Evolutionary conservation across 1,140 invertebrate genomes (phyloP).

Genomic region (Hycleus phaleratus): DNA sequence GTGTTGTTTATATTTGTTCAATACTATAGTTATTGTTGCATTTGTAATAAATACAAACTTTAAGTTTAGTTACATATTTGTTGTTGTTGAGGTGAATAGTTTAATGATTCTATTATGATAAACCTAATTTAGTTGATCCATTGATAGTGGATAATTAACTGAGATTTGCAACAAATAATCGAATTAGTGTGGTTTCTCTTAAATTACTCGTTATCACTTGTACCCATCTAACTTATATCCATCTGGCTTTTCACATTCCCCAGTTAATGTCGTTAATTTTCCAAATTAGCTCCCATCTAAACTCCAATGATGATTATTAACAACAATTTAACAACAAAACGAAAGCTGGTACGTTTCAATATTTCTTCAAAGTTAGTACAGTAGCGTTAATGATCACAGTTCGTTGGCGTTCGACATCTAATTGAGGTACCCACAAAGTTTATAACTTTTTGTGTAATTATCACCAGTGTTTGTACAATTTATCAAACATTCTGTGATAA

Average conservation of each 20-base stretch:
- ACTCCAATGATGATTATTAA: too few species aligned
- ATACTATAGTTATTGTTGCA: constrained; percentile 14
- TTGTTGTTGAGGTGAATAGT: background rate
- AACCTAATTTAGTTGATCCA: too few species aligned
- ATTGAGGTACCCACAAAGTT: constrained; percentile 27
- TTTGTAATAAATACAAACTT: constrained; percentile 3
- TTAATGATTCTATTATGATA: too few species aligned
- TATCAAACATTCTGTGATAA: constrained; percentile 17
- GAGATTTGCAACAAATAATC: background rate
- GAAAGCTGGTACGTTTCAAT: background rate
- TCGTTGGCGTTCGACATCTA: constrained; percentile 29
- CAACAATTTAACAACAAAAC: too few species aligned
- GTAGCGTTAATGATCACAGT: constrained; percentile 31
- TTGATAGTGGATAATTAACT: background rate
- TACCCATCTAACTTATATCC: too few species aligned
- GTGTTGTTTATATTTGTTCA: constrained; percentile 27
- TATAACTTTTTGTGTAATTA: constrained; percentile 30
- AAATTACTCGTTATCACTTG: background rate
- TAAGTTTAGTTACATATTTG: background rate
- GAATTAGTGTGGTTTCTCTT: constrained; percentile 3
- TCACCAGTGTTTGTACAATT: constrained; percentile 20
- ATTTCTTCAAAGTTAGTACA: constrained; percentile 26
- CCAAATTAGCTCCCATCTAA: constrained; percentile 14
- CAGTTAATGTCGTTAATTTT: constrained; percentile 14
- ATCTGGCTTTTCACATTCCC: constrained; percentile 5